Evolutionary conservation across 2,113 vertebrate species (phyloP), one percentile per base, ranked within the genome.

Genomic region (Actinemys pallida): DNA sequence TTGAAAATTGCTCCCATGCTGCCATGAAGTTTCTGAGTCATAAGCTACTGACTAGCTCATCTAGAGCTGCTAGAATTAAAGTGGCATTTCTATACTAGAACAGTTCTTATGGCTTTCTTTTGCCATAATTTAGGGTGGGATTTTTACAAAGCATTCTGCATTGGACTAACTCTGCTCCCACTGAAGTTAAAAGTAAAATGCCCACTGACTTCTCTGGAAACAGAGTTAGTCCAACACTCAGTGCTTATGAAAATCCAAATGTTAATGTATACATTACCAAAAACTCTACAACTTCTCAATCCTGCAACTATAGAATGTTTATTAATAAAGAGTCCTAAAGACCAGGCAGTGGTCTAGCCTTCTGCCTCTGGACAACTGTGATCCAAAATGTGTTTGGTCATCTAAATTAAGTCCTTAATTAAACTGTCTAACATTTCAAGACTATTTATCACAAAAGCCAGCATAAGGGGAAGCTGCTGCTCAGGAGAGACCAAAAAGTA

Each of bases 11-110:
- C 29, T 69, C 27, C 13, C 31, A 35, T n/a, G 31, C 39, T 31
- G 20, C 5, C 5, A 11, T 0, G 3, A 82, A 42, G 2, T 0
- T 49, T 22, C 47, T 81, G 0, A 83, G n/a, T 4, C 16, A 35
- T 13, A 62, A 35, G 50, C 50, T 16, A 50, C 50, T 50, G 50
- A 25, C 27, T 10, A 8, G 2, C 49, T 27, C 35, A 20, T 50
- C 62, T 69, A 69, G 6, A 57, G 81, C 78, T 86, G n/a, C 69
- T 7, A 11, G 72, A 50, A 88, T 24, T 56, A 22, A 9, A 65
- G 3, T 22, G 86, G 52, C 31, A 7, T 2, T 56, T 69, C 2
- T 12, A 52, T 42, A 20, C 12, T 3, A 6, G 47, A 17, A 53
- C 4, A 0, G 0, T 50, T 62, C 12, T 69, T n/a, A 11, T 69